phyloP scores from a whole-genome alignment of 2,113 vertebrate species.

The Rhipidura dahli region DNA sequence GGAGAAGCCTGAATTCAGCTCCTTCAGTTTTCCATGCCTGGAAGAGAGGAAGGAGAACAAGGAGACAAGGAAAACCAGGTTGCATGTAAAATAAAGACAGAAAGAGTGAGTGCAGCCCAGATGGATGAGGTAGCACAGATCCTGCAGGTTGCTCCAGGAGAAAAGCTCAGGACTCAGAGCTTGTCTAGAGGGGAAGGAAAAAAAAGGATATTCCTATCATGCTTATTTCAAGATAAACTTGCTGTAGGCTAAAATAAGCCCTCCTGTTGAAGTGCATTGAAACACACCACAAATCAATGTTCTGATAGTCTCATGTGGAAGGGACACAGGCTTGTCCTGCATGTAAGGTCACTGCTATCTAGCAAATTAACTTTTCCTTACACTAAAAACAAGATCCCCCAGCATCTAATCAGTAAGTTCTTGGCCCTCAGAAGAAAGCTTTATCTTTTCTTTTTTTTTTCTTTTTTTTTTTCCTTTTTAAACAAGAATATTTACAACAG shows the following conservation, averaged over 20 bases:
- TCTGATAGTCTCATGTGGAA: not conserved
- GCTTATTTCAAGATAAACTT: not conserved
- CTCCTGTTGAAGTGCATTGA: not conserved
- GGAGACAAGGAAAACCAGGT: conserved; percentile 1
- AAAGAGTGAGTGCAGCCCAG: not conserved
- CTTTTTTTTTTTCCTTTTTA: not conserved
- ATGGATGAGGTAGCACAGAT: not conserved
- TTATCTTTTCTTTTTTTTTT: not conserved
- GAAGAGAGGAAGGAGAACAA: not conserved
- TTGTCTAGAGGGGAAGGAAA: not conserved
- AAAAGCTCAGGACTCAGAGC: not conserved
- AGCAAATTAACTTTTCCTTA: not conserved
- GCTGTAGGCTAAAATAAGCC: not conserved
- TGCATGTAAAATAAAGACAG: not conserved
- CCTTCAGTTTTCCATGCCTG: not conserved
- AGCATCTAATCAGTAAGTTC: not conserved
- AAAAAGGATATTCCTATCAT: not conserved
- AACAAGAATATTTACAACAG: not conserved
- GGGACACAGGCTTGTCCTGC: not conserved
- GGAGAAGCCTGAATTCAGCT: not conserved
- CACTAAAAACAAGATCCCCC: not conserved
- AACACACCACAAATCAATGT: not conserved
- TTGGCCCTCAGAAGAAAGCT: not conserved
- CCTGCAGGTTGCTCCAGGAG: not conserved
- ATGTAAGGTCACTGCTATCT: not conserved